These are phyloP conservation scores for Mustela lutreola DNA, from an alignment of 2,113 vertebrate genomes.

Conservation along the genomic window DNA sequence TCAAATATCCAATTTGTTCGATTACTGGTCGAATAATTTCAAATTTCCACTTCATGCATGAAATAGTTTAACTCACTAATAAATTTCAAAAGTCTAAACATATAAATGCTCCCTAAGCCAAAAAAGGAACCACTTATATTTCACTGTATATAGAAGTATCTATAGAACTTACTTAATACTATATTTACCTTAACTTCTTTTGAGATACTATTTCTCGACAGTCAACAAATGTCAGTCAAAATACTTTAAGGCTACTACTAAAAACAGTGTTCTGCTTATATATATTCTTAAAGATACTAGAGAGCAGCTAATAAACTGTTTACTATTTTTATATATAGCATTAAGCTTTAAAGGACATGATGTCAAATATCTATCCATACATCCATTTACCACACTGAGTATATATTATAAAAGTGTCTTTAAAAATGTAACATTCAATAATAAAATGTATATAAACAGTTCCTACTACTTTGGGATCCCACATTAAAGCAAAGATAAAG, in stretches of 20 bases:
- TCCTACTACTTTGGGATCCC: neutral
- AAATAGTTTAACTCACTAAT: slow-evolving; percentile 45
- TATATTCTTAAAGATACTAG: slow-evolving; percentile 6
- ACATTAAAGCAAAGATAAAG: neutral
- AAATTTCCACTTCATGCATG: neutral
- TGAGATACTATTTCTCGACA: neutral
- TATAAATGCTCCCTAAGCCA: neutral
- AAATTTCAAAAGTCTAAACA: slow-evolving; percentile 1
- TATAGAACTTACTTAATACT: neutral
- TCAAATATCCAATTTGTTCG: slow-evolving; percentile 8
- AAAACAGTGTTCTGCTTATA: neutral
- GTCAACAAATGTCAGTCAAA: slow-evolving; percentile 27
- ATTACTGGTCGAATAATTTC: slow-evolving; percentile 27
- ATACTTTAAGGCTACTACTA: neutral
- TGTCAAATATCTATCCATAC: neutral
- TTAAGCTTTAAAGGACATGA: neutral
- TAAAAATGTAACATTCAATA: slow-evolving; percentile 11
- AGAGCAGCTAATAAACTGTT: neutral
- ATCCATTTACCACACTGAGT: neutral
- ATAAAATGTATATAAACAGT: neutral
- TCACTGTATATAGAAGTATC: neutral
- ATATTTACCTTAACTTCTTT: slow-evolving; percentile 3
- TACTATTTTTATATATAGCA: neutral
- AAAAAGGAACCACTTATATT: slow-evolving; percentile 9
- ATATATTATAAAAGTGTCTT: neutral